Evolutionary conservation across 2,888 invertebrate species (phyloP).

Genomic region (Drosophila hamatofila): DNA sequence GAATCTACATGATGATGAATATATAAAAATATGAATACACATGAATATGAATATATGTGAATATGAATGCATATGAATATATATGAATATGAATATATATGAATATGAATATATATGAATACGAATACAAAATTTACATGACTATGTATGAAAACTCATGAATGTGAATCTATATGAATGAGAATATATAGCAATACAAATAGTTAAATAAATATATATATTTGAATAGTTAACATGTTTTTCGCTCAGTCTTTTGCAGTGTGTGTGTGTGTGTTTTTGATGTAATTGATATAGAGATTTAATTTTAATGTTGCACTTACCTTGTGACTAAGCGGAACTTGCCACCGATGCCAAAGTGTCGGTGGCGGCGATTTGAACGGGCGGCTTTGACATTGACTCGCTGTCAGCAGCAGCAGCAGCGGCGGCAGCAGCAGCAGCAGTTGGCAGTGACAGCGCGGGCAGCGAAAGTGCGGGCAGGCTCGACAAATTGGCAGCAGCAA

Average conservation of each 20-base stretch:
- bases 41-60: too few relatives aligned
- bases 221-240: too few relatives aligned
- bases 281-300: background rate
- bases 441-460: conserved; percentile 34
- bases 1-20: too few relatives aligned
- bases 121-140: too few relatives aligned
- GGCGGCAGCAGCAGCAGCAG: conserved; percentile 10
- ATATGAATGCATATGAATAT: background rate
- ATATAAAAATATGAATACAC: too few relatives aligned
- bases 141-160: background rate
- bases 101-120: background rate
- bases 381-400: conserved; percentile 64
- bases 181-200: background rate
- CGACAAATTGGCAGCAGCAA: conserved; percentile 22
- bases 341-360: conserved; percentile 72
- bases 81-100: too few relatives aligned
- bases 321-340: conserved; percentile 78
- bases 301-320: conserved; percentile 49
- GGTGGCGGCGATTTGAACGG: conserved; percentile 71
- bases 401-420: conserved; percentile 22
- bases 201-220: too few relatives aligned
- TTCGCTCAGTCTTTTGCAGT: background rate
- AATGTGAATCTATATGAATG: background rate
- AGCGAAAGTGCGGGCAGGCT: conserved; percentile 16
- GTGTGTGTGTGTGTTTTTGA: background rate